Evolutionary conservation across 2,797 vertebrate genomes (phyloP).

Genomic region (Scarus forsteni): DNA sequence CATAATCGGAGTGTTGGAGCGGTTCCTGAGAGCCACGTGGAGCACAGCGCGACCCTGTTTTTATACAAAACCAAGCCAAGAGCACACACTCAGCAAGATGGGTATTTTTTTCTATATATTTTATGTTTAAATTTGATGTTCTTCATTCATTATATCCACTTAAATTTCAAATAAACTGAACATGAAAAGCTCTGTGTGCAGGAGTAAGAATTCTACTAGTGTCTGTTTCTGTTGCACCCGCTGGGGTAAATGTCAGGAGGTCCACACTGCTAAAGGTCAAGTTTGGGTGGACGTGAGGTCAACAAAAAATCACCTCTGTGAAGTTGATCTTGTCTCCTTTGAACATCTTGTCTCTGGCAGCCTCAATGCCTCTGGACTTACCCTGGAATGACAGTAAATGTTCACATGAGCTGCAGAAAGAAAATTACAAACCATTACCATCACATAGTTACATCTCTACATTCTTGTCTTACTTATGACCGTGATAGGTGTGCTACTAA

Average conservation of each 20-base stretch:
- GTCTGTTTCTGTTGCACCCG: constrained; percentile 1
- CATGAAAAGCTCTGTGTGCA: background rate
- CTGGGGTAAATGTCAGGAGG: constrained; percentile 23
- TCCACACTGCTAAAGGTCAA: background rate
- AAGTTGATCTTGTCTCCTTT: constrained; percentile 96
- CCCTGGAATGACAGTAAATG: constrained; percentile 79
- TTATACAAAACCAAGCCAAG: constrained; percentile 17
- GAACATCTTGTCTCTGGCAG: constrained; percentile 93
- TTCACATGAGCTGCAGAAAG: background rate
- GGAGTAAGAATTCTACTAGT: background rate
- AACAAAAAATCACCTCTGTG: constrained; percentile 89
- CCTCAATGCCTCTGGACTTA: constrained; percentile 92
- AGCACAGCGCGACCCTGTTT: constrained; percentile 93
- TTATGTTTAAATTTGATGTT: background rate
- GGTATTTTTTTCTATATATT: background rate
- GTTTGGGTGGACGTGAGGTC: constrained; percentile 7
- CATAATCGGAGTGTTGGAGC: constrained; percentile 89
- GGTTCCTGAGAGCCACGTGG: constrained; percentile 95
- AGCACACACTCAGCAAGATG: background rate
- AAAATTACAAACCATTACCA: background rate
- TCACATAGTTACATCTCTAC: too few species aligned
- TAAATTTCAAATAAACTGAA: background rate
- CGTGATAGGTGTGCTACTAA: too few species aligned
- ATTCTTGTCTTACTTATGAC: too few species aligned
- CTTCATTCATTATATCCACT: background rate